Base-by-base conservation (phyloP, 2,113 vertebrate genomes). In the Ramphastos sulfuratus region DNA sequence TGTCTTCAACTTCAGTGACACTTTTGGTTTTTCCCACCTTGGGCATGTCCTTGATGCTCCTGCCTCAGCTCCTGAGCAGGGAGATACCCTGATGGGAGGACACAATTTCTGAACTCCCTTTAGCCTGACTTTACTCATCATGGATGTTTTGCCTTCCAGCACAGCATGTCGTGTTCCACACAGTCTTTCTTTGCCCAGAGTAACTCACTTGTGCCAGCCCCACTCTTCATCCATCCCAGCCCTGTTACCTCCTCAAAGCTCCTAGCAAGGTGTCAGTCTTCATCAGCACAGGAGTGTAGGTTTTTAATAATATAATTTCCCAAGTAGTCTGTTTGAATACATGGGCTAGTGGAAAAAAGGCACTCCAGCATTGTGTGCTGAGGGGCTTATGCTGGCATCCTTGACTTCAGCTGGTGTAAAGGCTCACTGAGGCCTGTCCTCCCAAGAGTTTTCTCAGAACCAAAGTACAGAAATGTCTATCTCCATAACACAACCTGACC, bases 211-310 rank as follows among this genome's bases (percentile, higher is more conserved):
- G 42, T 64, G 56, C 65, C 64, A 85, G n/a, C 66, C n/a, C 59
- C 25, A 58, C 12, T 31, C 61, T 46, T 37, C 48, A 70, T 8
- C 24, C 61, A 71, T 7, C 66, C 63, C 37, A 37, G 44, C 50
- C 23, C 59, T 42, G 54, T 30, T 46, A 91, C 54, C 52, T 30
- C 64, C 44, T 25, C 1, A 1, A 75, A 87, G 69, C 13, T 37
- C 74, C 23, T 58, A 82, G 25, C 66, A 85, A 92, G 61, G 70
- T 46, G 54, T 39, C 86, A 75, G 42, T 28, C 69, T 78, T 86
- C 59, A 87, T 79, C 35, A 76, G 59, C 61, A 64, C 58, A 71
- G 44, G 72, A 85, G 21, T 21, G 44, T 7, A 13, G 30, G 27
- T 2, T 37, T 89, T 85, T 86, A 48, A 54, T 75, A 48, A 54